Conservation (phyloP, 2,888 invertebrate genomes). For the Acleris emargana region DNA sequence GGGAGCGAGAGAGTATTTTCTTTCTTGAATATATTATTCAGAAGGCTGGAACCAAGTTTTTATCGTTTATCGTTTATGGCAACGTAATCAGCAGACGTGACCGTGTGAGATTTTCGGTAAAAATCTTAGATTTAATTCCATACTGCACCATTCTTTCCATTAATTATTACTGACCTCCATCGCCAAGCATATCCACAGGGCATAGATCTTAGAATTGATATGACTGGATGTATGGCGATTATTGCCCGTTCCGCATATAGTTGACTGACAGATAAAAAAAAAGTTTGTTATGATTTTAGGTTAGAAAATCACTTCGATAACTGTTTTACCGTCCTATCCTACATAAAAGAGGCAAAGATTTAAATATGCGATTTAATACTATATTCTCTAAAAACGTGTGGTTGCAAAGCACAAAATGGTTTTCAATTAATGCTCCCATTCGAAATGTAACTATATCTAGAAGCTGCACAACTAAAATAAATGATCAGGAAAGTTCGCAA, state of each 20-base stretch:
- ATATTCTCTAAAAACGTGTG: background rate
- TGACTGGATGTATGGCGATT: background rate
- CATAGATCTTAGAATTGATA: background rate
- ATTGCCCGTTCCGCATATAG: background rate
- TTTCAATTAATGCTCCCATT: constrained; percentile 5
- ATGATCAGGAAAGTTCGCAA: constrained; percentile 24
- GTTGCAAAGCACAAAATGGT: constrained; percentile 3
- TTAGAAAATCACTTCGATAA: constrained; percentile 1
- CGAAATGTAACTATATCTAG: constrained; percentile 12
- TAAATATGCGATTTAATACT: constrained; percentile 18
- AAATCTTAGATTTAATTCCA: no score
- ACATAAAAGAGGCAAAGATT: background rate
- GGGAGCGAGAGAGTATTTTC: no score
- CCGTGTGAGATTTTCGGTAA: no score
- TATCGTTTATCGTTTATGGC: no score
- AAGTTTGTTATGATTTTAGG: background rate
- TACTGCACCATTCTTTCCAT: no score
- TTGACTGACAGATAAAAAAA: background rate
- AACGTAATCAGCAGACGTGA: no score
- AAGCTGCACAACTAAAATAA: constrained; percentile 30
- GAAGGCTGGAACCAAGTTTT: no score
- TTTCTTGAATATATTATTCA: no score
- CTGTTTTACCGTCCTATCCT: background rate
- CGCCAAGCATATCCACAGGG: no score
- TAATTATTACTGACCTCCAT: no score